Evolutionary conservation across 2,888 invertebrate genomes (phyloP).

Genomic region (Volucella bombylans): DNA sequence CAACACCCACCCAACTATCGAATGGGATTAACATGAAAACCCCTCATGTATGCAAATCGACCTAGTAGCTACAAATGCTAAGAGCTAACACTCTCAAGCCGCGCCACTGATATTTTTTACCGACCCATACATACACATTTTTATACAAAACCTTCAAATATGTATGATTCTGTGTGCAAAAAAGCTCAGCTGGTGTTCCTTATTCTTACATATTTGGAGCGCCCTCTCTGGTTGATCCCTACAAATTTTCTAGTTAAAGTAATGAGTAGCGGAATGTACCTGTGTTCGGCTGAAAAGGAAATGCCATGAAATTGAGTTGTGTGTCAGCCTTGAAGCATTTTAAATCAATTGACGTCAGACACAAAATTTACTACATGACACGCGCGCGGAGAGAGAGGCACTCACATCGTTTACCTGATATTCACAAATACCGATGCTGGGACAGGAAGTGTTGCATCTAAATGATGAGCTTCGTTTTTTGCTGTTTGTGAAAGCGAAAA

Average conservation of each 20-base stretch:
- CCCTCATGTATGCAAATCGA: conserved; percentile 63
- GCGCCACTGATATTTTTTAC: conserved; percentile 15
- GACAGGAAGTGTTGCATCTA: conserved; percentile 61
- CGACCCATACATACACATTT: not conserved
- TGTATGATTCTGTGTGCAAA: too few species aligned
- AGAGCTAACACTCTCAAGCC: conserved; percentile 16
- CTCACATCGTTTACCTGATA: conserved; percentile 27
- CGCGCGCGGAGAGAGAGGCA: not conserved
- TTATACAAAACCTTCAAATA: too few species aligned
- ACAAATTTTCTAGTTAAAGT: conserved; percentile 50
- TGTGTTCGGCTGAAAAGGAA: conserved; percentile 55
- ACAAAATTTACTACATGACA: conserved; percentile 5
- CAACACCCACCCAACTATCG: not conserved
- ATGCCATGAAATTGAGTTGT: conserved; percentile 68
- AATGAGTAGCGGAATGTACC: conserved; percentile 69
- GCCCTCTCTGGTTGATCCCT: not conserved
- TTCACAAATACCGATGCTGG: not conserved
- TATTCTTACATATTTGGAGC: conserved; percentile 21
- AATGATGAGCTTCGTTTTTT: conserved; percentile 51
- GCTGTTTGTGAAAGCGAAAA: conserved; percentile 48
- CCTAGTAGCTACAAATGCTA: conserved; percentile 49
- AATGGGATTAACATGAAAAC: conserved; percentile 44
- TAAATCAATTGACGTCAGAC: conserved; percentile 69
- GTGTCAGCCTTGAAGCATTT: conserved; percentile 70
- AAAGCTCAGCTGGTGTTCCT: conserved; percentile 11